These are phyloP conservation scores for Leucophora obtusa DNA, from an alignment of 2,888 invertebrate genomes.

Conservation along the genomic window DNA sequence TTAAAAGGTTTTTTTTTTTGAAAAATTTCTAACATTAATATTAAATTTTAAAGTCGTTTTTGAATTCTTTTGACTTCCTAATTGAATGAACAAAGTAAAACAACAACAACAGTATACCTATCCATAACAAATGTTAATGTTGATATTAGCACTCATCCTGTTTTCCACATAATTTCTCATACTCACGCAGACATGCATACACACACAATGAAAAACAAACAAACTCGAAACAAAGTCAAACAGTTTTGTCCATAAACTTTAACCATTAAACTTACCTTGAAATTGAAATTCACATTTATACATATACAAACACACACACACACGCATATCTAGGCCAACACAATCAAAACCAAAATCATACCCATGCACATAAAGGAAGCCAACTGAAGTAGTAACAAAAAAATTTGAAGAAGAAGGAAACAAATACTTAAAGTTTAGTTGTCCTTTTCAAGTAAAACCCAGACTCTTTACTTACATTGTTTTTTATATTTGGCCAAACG, in stretches of 20 bases:
- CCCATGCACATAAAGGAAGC: neutral
- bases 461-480: slow-evolving; percentile 69
- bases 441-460: slow-evolving; percentile 8
- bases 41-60: neutral
- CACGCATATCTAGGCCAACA: neutral
- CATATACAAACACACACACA: neutral
- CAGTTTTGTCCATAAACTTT: slow-evolving; percentile 38
- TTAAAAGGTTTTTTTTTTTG: neutral
- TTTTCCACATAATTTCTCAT: slow-evolving; percentile 14
- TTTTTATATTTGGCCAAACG: slow-evolving; percentile 53
- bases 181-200: neutral
- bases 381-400: neutral
- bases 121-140: neutral
- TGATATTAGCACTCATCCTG: slow-evolving; percentile 6
- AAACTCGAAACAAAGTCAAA: slow-evolving; percentile 11
- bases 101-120: neutral
- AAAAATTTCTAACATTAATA: neutral
- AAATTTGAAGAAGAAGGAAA: slow-evolving; percentile 8
- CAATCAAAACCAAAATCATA: neutral
- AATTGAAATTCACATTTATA: slow-evolving; percentile 20
- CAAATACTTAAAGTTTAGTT: slow-evolving; percentile 23
- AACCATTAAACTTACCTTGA: slow-evolving; percentile 51
- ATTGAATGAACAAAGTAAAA: slow-evolving; percentile 16
- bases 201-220: neutral
- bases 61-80: slow-evolving; percentile 14